Evolutionary conservation across 2,113 vertebrate species (phyloP).

Genomic region (Riparia riparia): DNA sequence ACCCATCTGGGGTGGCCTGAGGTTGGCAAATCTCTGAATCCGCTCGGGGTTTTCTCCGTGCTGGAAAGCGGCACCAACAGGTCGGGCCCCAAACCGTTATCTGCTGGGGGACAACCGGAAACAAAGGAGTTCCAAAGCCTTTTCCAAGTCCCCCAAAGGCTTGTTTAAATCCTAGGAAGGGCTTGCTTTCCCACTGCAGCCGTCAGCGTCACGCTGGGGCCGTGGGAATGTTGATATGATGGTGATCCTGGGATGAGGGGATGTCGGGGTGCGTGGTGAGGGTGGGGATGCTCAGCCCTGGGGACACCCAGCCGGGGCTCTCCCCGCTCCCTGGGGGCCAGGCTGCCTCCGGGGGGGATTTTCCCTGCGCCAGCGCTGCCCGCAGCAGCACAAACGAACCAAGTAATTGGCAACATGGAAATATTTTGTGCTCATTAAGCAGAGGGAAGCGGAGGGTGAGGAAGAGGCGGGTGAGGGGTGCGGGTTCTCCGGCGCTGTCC

Average conservation of each 20-base stretch:
- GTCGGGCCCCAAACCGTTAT: accelerated
- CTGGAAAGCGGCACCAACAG: accelerated
- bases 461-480: neutral
- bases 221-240: accelerated
- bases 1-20: accelerated
- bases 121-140: neutral
- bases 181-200: neutral
- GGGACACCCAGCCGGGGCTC: neutral
- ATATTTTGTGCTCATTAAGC: conserved; percentile 70
- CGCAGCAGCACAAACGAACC: conserved; percentile 62
- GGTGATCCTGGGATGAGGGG: accelerated
- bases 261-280: accelerated
- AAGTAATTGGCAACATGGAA: conserved; percentile 73
- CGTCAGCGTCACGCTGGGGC: accelerated
- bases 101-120: accelerated
- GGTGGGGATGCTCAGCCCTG: neutral
- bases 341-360: neutral
- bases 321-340: neutral
- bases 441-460: neutral
- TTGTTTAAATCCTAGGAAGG: neutral
- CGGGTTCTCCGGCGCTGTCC: neutral
- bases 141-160: accelerated
- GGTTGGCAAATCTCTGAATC: neutral
- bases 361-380: neutral
- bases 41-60: accelerated